A percentile compares a stretch with the other conserved stretches of the same genome.
These are phyloP conservation scores for Eurystomus gularis DNA, from an alignment of 2,113 vertebrate genomes.

Conservation along the genomic window DNA sequence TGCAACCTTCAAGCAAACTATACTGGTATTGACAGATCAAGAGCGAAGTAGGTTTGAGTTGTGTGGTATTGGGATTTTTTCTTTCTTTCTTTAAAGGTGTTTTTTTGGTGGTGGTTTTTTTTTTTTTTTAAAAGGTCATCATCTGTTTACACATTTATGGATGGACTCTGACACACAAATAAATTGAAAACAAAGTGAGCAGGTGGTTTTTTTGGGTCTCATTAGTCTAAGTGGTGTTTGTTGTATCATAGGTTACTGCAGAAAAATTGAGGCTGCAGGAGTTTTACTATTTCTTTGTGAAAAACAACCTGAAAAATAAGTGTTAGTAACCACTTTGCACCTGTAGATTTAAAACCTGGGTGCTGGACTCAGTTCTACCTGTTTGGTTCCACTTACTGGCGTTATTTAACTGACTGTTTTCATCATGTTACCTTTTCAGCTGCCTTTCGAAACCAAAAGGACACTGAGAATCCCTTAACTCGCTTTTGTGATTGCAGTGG, in stretches of 20 bases:
- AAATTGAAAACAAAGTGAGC: neutral
- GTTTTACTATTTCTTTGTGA: neutral
- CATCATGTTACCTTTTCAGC: accelerated
- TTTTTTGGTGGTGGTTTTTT: neutral
- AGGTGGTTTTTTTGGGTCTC: neutral
- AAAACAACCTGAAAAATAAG: neutral
- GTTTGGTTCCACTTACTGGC: neutral
- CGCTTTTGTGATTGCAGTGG: neutral
- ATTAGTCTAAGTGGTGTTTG: neutral
- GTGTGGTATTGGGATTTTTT: neutral
- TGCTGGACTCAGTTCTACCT: neutral
- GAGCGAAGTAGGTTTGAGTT: neutral
- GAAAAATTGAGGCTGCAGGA: neutral
- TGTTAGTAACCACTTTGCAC: neutral
- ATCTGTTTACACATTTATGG: accelerated
- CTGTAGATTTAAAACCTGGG: neutral
- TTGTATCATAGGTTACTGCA: neutral
- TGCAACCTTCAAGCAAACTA: neutral
- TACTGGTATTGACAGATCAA: neutral
- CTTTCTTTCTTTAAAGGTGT: no score
- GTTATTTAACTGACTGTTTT: neutral
- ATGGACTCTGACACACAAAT: neutral
- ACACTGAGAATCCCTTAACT: neutral
- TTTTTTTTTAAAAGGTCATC: neutral
- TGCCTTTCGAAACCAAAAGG: neutral